phyloP scores from a whole-genome alignment of 2,797 vertebrate genomes.

The Hypotaenidia okinawae region DNA sequence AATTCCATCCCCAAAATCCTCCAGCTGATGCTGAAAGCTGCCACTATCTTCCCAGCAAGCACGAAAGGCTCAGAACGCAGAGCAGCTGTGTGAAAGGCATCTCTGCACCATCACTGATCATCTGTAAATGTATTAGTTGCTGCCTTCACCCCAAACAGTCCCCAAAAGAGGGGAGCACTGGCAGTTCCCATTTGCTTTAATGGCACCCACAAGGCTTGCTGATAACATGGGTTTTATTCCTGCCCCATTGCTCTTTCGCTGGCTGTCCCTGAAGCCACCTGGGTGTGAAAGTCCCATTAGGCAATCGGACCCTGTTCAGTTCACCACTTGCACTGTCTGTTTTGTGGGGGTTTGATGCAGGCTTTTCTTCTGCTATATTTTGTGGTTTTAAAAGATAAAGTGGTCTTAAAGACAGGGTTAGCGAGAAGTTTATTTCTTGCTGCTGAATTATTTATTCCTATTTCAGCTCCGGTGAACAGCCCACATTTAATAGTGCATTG shows the following conservation, averaged over 20 bases:
- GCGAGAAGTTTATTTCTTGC: slow-evolving; percentile 28
- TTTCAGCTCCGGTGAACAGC: not conserved
- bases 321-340: not conserved
- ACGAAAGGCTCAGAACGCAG: not conserved
- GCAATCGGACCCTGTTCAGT: not conserved
- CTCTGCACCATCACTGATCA: not conserved
- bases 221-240: not conserved
- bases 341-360: not conserved
- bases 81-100: not conserved
- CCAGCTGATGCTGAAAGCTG: not conserved
- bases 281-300: not conserved
- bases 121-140: not conserved
- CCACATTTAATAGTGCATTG: not conserved
- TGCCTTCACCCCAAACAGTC: not conserved
- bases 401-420: not conserved
- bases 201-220: not conserved
- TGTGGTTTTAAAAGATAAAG: slow-evolving; percentile 6
- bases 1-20: not conserved
- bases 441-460: slow-evolving; percentile 47
- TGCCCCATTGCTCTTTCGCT: not conserved
- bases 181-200: not conserved
- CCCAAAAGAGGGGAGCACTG: not conserved
- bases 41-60: not conserved
- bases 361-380: not conserved
- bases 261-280: not conserved